Base-by-base conservation (phyloP, 2,113 vertebrate genomes). In the Callithrix jacchus region DNA sequence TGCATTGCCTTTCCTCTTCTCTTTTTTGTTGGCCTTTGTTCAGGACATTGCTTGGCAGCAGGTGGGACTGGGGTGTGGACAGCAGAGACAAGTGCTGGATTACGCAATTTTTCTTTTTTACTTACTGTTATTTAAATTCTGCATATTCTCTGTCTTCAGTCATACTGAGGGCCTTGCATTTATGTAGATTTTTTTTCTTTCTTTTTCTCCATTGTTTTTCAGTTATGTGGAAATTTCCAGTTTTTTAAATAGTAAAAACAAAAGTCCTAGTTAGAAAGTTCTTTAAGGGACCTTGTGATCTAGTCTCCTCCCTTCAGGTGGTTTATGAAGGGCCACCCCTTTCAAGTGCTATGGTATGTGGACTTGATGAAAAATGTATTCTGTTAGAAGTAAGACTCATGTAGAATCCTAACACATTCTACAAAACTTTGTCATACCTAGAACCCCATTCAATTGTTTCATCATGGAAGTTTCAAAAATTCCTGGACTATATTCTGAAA, bases 251-350 rank as follows among this genome's bases (percentile, higher is more conserved):
- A 27, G 25, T 30, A 71, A 84, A 85, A 25, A 76, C 16, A 12
- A 3, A 68, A 14, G 3, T 70, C 6, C 20, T 54, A 64, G 37
- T 5, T 45, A 6, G 35, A 70, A 61, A 83, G 35, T 87, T 47
- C 40, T 21, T 37, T 66, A 54, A 40, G 8, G 5, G 2, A 3
- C 66, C 5, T 30, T 61, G 23, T 17, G 45, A 1, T 80, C 27
- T 8, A 11, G 16, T 68, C 27, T 68, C 14, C 12, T 68, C 37
- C 40, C 52, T n/a, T 64, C 1, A 45, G 21, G 21, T 11, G 9
- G 16, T 37, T 16, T 18, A 47, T 12, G 37, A 76, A 37, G 8
- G 8, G 2, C 4, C 42, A n/a, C 6, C 4, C 0, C 1, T 4
- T 79, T 61, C 11, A 68, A 40, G 47, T 27, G 9, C 6, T 61